Evolutionary conservation across 2,888 invertebrate genomes (phyloP), one percentile per base, ranked within the genome.

Genomic region (Thymelicus sylvestris): DNA sequence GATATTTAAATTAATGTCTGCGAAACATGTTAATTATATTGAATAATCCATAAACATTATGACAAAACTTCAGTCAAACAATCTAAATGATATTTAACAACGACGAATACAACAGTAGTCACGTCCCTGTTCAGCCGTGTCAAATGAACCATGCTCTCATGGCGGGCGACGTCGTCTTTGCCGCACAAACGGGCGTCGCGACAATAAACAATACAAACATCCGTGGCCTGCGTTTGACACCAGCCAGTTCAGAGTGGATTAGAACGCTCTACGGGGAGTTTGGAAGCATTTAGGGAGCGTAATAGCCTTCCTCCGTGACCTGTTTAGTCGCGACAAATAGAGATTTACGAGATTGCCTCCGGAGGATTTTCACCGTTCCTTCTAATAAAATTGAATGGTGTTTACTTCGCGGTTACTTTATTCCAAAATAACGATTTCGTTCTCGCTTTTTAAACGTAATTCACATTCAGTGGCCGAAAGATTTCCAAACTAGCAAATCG

Each of bases 131-230:
- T 67, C 48, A 66, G 70, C 74, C 82, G 70, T 83, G 88, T 89
- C 90, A 89, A 90, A 91, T 90, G 91, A 88, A 90, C 88, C 89
- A 88, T 86, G 87, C 81, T 86, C 84, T 77, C 76, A 77, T 83
- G 81, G 81, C 81, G 80, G 75, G 48, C 80, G 82, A 80, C 84
- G 86, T 80, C 90, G 86, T 92, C 92, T 91, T 91, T 89, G 87
- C 86, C 87, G 87, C 85, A 83, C 85, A 86, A 87, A 86, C 90
- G 88, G 87, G 85, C 90, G 87, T 82, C 85, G 86, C 90, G 91
- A 91, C 92, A 91, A 93, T 93, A 93, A 93, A 93, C 93, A 93
- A 93, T 93, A 93, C 92, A 93, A 93, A 93, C 93, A 92, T 88
- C 93, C 89, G 86, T 84, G 86, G 86, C 86, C 92, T 93, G 93